Base-by-base conservation (phyloP, 2,113 vertebrate genomes). In the Saccopteryx bilineata region DNA sequence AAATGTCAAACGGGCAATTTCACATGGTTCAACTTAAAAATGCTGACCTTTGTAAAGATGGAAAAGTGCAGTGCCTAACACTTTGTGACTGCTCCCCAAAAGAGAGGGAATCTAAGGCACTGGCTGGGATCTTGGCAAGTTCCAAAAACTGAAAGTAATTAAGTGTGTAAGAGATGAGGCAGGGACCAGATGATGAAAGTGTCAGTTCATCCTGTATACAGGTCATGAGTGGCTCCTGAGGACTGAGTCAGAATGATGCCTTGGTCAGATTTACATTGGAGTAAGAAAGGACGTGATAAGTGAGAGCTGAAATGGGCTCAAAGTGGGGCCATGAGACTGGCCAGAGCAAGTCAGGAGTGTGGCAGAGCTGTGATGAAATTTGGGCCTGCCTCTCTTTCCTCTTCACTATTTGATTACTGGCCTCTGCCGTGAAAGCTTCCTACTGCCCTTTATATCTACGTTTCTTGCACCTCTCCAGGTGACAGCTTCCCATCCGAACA, bases 401-500 rank as follows among this genome's bases (percentile, higher is more conserved):
- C 52, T 63, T 26, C 65, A 9, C 33, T 71, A 1, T 86, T 54
- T 46, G 1, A 71, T 83, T 12, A 69, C 21, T 63, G 24, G 6
- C 39, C 50, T 79, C 33, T 9, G 4, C 9, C 63, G 58, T 4
- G 8, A 68, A 39, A 68, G 69, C 15, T 75, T 11, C 26, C 19
- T 39, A 2, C 19, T 82, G 2, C 15, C 61, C 39, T 89, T 65
- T 5, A 0, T 61, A 31, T 21, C 56, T 88, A 3, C 1, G 9
- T 94, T 71, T 91, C n/a, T 76, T 96, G 63, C 91, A 9, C 31
- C 28, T 82, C 7, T 91, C 9, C 61, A 97, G 97, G 60, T 61
- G 24, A 80, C n/a, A 4, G 52, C 75, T 31, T 88, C 94, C 87
- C 66, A 71, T 93, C 90, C 94, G 81, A 86, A 98, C 98, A 93